Evolutionary conservation across 2,888 invertebrate species (phyloP).

Genomic region (Electrophaes corylata): DNA sequence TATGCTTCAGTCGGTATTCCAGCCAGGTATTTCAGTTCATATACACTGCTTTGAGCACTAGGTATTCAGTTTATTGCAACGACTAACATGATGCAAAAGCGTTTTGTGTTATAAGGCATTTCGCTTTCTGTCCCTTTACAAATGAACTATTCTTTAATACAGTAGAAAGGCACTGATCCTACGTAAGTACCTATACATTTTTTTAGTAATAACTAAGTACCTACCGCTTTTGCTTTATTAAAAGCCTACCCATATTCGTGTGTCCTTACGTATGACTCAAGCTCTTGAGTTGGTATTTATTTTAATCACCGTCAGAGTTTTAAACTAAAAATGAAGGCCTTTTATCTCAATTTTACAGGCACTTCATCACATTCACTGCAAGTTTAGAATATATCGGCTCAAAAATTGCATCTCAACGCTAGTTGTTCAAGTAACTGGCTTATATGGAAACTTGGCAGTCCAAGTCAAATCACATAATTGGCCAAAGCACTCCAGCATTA

Average conservation of each 20-base stretch:
- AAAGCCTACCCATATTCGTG: too few relatives aligned
- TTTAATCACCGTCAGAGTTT: neutral
- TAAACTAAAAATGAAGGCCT: neutral
- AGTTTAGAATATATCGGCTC: too few relatives aligned
- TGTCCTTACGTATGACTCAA: too few relatives aligned
- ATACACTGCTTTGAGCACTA: neutral
- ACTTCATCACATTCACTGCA: too few relatives aligned
- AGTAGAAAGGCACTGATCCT: too few relatives aligned
- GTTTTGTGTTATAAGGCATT: neutral
- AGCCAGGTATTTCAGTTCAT: constrained; percentile 10
- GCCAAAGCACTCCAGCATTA: constrained; percentile 5
- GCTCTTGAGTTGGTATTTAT: too few relatives aligned
- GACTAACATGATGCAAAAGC: neutral
- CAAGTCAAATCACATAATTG: constrained; percentile 17
- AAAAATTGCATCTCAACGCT: neutral
- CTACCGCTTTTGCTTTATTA: too few relatives aligned
- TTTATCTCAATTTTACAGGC: too few relatives aligned
- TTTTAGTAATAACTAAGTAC: too few relatives aligned
- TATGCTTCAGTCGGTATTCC: constrained; percentile 9
- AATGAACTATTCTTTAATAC: too few relatives aligned
- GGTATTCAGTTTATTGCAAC: neutral
- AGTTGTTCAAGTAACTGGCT: neutral
- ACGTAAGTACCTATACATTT: too few relatives aligned
- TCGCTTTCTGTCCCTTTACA: neutral
- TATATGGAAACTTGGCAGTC: constrained; percentile 3